Base-by-base conservation (phyloP, 2,888 invertebrate species). In the Ornithoptera alexandrae region DNA sequence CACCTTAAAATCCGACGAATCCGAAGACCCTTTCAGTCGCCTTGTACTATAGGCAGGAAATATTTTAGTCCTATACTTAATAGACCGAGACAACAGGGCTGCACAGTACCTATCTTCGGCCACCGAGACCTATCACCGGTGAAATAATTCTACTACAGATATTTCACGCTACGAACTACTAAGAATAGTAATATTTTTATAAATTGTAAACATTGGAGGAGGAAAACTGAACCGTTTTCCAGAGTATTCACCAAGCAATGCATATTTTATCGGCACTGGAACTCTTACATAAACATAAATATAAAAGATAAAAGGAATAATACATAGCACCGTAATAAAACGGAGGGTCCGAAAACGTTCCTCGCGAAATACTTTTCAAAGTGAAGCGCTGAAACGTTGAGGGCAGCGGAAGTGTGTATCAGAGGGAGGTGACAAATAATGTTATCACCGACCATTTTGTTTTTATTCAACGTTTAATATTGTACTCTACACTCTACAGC, bases 271-370 rank as follows among this genome's bases (percentile, higher is more conserved):
- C 15, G 20, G 50, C 22, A 59, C 50, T 59, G 7, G 8, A 50
- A 24, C 22, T 50, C 30, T 58, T 67, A n/a, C n/a, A n/a, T n/a
- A n/a, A n/a, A 58, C 56, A 67, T 57, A 57, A 67, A 67, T 56
- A 67, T 62, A 67, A 58, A 66, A 62, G 58, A 62, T 62, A 62
- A 62, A 58, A 62, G 42, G 62, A 57, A 66, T 60, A 62, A 67
- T 62, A 67, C 46, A 62, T 62, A 58, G 46, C 62, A 58, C 67
- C 62, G 67, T 62, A 67, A 67, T 67, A 67, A 67, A 67, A 67
- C 5, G 24, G 62, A 46, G 67, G 67, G 57, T 12, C 67, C 46
- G 42, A 62, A 67, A 57, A 24, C 62, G 62, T 62, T 67, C 62
- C 57, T 56, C 67, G 58, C n/a, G 42, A 57, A 62, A 67, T 53